A percentile compares a stretch with the other conserved stretches of the same genome.
Conservation (phyloP, 2,797 vertebrate genomes). For the Perodicticus potto region DNA sequence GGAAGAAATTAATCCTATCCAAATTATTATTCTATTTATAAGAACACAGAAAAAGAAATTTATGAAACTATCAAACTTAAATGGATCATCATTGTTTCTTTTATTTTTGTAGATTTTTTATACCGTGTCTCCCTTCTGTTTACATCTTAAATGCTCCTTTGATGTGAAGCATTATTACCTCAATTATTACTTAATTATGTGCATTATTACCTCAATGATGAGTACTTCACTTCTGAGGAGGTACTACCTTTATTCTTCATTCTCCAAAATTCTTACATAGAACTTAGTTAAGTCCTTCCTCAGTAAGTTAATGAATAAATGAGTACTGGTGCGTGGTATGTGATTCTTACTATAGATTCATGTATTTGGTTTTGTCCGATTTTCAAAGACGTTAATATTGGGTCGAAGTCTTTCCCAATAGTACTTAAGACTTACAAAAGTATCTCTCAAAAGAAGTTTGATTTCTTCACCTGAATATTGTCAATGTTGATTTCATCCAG, state of each 20-base stretch:
- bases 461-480: background rate
- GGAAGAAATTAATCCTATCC: background rate
- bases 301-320: too few species aligned
- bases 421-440: background rate
- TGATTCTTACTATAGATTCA: background rate
- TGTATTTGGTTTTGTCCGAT: background rate
- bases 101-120: background rate
- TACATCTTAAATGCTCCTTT: background rate
- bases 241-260: background rate
- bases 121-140: accelerated
- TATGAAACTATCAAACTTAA: background rate
- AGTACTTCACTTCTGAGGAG: too few species aligned
- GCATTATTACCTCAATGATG: too few species aligned
- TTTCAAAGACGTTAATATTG: background rate
- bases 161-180: too few species aligned
- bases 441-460: background rate
- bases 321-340: accelerated
- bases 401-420: background rate
- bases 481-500: background rate
- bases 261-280: background rate
- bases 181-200: too few species aligned
- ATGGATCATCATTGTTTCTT: background rate
- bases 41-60: background rate
- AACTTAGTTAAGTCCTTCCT: background rate
- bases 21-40: background rate